Conservation (phyloP, 1,140 invertebrate genomes). For the Grapholita molesta region DNA sequence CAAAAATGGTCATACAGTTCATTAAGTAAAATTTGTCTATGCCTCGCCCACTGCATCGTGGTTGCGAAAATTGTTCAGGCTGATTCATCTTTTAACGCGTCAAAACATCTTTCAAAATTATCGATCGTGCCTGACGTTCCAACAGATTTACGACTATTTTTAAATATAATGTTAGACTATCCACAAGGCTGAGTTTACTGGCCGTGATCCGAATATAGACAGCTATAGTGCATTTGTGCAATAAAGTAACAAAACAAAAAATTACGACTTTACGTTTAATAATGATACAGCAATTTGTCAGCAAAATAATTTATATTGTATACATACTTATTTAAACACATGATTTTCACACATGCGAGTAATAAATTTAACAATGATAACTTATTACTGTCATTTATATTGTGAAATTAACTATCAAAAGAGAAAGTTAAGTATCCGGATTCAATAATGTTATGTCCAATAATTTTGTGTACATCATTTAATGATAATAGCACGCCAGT, state of each 20-base stretch:
- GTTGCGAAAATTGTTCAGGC: background rate
- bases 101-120: slow-evolving; percentile 7
- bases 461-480: background rate
- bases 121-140: background rate
- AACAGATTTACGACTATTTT: background rate
- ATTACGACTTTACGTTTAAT: background rate
- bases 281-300: too few relatives aligned
- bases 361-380: too few relatives aligned
- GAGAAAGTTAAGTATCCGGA: too few relatives aligned
- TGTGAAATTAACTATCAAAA: too few relatives aligned
- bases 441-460: too few relatives aligned
- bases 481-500: background rate
- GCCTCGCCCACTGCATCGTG: background rate
- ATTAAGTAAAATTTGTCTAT: background rate
- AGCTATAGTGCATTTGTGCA: background rate
- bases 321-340: too few relatives aligned
- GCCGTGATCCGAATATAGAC: background rate
- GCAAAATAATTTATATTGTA: too few relatives aligned
- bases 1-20: background rate
- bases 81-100: slow-evolving; percentile 4
- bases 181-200: background rate
- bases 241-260: background rate
- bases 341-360: too few relatives aligned
- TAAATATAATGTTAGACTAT: slow-evolving; percentile 3
- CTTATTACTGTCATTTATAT: too few relatives aligned